A percentile compares a stretch with the other conserved stretches of the same genome.
Conservation (phyloP, 2,888 invertebrate genomes). For the Balanococcus diminutus region DNA sequence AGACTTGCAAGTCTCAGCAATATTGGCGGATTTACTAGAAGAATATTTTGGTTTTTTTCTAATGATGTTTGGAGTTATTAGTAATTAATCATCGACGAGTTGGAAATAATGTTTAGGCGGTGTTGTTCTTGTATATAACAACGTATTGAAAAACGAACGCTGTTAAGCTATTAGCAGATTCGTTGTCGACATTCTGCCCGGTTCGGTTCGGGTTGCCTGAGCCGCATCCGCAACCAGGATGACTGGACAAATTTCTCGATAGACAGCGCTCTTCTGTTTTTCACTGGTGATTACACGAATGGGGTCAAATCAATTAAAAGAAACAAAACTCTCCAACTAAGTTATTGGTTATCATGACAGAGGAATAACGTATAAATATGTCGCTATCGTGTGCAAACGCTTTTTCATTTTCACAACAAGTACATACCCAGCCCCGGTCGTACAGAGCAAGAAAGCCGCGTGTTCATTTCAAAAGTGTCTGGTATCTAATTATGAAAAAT, state of each 20-base stretch:
- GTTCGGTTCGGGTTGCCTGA: not conserved
- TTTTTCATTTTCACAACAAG: constrained; percentile 20
- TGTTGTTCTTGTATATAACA: not conserved
- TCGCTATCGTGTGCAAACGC: constrained; percentile 10
- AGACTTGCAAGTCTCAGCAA: not conserved
- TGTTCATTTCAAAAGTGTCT: constrained; percentile 50
- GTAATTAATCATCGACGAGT: constrained; percentile 49
- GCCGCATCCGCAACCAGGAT: not conserved
- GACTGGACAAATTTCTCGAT: constrained; percentile 52
- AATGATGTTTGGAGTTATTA: constrained; percentile 44
- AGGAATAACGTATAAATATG: constrained; percentile 20
- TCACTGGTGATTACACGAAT: constrained; percentile 49
- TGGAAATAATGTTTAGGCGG: not conserved
- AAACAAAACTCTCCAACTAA: constrained; percentile 55
- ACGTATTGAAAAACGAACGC: constrained; percentile 19
- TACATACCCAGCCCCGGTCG: too few species aligned
- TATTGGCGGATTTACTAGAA: not conserved
- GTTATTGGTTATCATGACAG: constrained; percentile 53
- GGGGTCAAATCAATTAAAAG: constrained; percentile 56
- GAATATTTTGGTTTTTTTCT: not conserved
- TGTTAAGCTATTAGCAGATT: constrained; percentile 49
- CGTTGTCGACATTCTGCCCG: constrained; percentile 39
- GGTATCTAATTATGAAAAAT: constrained; percentile 53
- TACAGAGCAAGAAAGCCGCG: not conserved
- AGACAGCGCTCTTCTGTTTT: constrained; percentile 33